Percentiles rank a stretch among this genome's conserved stretches.
phyloP scores from a whole-genome alignment of 2,888 invertebrate species.

The Dascillus cervinus region DNA sequence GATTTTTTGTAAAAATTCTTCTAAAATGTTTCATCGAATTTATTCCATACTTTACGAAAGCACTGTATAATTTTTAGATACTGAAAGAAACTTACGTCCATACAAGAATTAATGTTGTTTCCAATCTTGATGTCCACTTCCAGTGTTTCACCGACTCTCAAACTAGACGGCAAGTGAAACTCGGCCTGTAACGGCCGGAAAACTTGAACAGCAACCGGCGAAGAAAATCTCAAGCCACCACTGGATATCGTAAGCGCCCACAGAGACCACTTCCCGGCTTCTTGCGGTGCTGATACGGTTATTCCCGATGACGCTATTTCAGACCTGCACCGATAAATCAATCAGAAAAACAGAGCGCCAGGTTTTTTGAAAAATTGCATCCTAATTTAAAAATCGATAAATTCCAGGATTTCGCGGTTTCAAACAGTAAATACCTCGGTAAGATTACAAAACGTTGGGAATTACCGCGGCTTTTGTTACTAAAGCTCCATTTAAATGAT shows the following conservation, averaged over 20 bases:
- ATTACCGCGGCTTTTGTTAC: too few relatives aligned
- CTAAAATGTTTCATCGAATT: too few relatives aligned
- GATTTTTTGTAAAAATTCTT: too few relatives aligned
- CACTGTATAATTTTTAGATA: too few relatives aligned
- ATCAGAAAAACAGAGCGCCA: too few relatives aligned
- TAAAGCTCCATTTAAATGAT: too few relatives aligned
- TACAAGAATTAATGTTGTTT: slow-evolving; percentile 60
- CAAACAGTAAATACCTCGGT: too few relatives aligned
- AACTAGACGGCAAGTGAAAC: slow-evolving; percentile 51
- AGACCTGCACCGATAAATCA: slow-evolving; percentile 38
- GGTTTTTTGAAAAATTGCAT: too few relatives aligned
- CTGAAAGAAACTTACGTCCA: slow-evolving; percentile 53
- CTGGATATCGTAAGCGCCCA: slow-evolving; percentile 54
- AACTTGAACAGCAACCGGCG: slow-evolving; percentile 52
- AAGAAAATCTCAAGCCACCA: slow-evolving; percentile 48
- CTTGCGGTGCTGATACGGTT: slow-evolving; percentile 52
- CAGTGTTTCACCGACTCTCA: slow-evolving; percentile 56
- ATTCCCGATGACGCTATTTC: slow-evolving; percentile 53
- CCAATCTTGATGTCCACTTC: slow-evolving; percentile 63
- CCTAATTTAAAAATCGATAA: too few relatives aligned
- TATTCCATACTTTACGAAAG: too few relatives aligned
- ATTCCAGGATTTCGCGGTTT: too few relatives aligned
- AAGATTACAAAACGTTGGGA: too few relatives aligned
- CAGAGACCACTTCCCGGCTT: slow-evolving; percentile 58
- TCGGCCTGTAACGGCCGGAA: slow-evolving; percentile 57